phyloP scores from a whole-genome alignment of 2,797 vertebrate genomes.

The Falco novaeseelandiae region DNA sequence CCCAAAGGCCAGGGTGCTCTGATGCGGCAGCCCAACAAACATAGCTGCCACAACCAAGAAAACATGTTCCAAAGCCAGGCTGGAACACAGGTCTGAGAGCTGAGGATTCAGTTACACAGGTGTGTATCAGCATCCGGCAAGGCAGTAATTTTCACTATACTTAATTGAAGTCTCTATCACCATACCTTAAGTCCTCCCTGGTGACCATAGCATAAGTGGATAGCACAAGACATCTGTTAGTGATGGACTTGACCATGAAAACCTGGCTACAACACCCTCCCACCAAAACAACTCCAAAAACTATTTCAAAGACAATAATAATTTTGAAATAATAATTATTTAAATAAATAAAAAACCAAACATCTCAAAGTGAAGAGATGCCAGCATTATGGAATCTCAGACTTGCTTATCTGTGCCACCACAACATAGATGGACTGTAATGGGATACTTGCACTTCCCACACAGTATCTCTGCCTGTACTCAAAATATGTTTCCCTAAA shows the following conservation, averaged over 20 bases:
- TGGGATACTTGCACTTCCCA: neutral
- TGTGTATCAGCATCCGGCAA: neutral
- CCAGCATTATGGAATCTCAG: neutral
- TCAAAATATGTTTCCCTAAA: neutral
- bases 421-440: neutral
- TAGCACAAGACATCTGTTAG: rapidly evolving
- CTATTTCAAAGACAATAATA: neutral
- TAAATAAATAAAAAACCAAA: neutral
- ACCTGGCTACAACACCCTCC: neutral
- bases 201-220: neutral
- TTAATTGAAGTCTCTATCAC: neutral
- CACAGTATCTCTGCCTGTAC: neutral
- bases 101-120: neutral
- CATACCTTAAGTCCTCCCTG: neutral
- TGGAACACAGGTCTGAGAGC: neutral
- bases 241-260: neutral
- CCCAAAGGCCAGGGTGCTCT: neutral
- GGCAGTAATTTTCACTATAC: neutral
- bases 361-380: neutral
- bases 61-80: rapidly evolving
- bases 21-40: neutral
- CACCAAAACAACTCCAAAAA: neutral
- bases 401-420: too few species aligned
- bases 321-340: neutral
- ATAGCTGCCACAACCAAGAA: neutral